Evolutionary conservation across 2,888 invertebrate species (phyloP).

Genomic region (Cinara cedri): DNA sequence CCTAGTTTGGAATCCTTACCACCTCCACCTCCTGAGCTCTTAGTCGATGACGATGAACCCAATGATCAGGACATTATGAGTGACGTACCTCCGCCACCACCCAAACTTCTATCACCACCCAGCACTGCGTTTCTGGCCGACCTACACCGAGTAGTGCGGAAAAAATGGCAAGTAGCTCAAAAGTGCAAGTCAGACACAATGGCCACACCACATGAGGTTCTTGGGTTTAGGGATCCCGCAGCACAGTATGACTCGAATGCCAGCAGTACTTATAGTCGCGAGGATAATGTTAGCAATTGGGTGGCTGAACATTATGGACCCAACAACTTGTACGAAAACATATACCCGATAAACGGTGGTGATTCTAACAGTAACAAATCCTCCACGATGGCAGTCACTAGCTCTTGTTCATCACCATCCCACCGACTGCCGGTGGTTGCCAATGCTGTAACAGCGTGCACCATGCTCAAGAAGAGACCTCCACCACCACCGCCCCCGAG

Average conservation of each 20-base stretch:
- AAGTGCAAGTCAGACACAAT: constrained; percentile 86
- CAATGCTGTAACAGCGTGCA: constrained; percentile 61
- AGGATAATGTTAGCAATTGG: constrained; percentile 87
- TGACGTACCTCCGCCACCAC: constrained; percentile 73
- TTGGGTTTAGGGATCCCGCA: constrained; percentile 85
- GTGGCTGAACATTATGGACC: constrained; percentile 84
- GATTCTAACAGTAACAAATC: not conserved
- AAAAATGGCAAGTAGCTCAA: constrained; percentile 92
- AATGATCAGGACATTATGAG: constrained; percentile 65
- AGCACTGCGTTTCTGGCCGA: constrained; percentile 73
- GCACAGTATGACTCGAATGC: constrained; percentile 65
- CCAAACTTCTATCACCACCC: constrained; percentile 61
- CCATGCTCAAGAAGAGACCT: constrained; percentile 71
- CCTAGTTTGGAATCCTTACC: constrained; percentile 62
- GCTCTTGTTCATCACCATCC: not conserved
- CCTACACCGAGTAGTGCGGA: constrained; percentile 88
- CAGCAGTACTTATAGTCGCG: constrained; percentile 71
- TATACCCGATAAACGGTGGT: constrained; percentile 62
- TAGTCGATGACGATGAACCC: constrained; percentile 68
- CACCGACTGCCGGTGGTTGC: constrained; percentile 42
- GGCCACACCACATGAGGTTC: constrained; percentile 89
- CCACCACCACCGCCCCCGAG: constrained; percentile 91
- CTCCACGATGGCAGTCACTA: not conserved
- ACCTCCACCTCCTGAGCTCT: constrained; percentile 74
- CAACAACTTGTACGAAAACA: constrained; percentile 77